A percentile compares a stretch with the other conserved stretches of the same genome.
phyloP scores from a whole-genome alignment of 2,888 invertebrate genomes.

The Andrena marginata region DNA sequence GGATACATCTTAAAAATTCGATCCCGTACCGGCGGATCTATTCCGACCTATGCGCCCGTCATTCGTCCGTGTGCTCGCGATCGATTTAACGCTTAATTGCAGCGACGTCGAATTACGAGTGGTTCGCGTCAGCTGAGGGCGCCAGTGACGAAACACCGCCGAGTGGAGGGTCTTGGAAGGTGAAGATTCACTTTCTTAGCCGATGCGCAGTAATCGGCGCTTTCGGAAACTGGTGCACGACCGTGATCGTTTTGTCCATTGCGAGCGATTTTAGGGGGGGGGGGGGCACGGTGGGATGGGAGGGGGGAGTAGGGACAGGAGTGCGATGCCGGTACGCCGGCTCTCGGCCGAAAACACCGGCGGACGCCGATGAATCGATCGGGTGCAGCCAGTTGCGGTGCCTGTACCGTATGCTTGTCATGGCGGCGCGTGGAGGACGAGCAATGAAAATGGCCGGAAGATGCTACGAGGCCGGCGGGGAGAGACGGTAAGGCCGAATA shows the following conservation, averaged over 20 bases:
- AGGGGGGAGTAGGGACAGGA: not conserved
- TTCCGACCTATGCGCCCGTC: not conserved
- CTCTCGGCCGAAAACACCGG: not conserved
- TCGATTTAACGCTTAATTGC: conserved; percentile 19
- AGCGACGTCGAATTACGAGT: conserved; percentile 15
- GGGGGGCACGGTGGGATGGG: too few species aligned
- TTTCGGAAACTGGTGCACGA: conserved; percentile 36
- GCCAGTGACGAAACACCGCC: conserved; percentile 68
- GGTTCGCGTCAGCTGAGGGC: conserved; percentile 69
- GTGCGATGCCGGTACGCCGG: not conserved
- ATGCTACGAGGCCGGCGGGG: conserved; percentile 48
- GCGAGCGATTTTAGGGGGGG: not conserved
- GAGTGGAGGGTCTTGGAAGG: conserved; percentile 67
- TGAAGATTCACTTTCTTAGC: conserved; percentile 30
- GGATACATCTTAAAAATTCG: not conserved
- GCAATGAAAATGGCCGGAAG: conserved; percentile 73
- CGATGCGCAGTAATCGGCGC: conserved; percentile 44
- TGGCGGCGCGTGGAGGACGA: conserved; percentile 67
- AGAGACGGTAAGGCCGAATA: conserved; percentile 68
- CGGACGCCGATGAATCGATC: conserved; percentile 41
- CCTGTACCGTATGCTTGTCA: conserved; percentile 55
- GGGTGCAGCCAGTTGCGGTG: conserved; percentile 35
- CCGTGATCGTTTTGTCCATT: conserved; percentile 15
- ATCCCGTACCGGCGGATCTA: not conserved
- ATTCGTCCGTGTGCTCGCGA: not conserved